phyloP scores from a whole-genome alignment of 2,888 invertebrate species.

The Anorthoa munda region DNA sequence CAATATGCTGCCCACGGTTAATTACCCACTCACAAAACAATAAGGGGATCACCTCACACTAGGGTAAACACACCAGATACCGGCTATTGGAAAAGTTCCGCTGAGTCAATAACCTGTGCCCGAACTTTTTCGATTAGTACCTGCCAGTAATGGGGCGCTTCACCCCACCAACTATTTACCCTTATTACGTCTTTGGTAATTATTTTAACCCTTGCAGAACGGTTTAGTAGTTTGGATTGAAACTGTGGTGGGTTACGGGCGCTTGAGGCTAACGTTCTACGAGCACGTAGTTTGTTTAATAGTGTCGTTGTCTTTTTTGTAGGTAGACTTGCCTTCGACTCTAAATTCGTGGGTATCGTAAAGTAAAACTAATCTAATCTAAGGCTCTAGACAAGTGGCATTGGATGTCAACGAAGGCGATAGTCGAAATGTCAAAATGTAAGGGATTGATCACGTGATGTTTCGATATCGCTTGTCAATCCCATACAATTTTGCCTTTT shows the following conservation, averaged over 20 bases:
- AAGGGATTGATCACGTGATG: too few relatives aligned
- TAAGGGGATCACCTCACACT: slow-evolving; percentile 63
- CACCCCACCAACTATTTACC: slow-evolving; percentile 71
- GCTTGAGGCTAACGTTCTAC: slow-evolving; percentile 1
- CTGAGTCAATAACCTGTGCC: slow-evolving; percentile 76
- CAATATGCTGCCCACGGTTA: slow-evolving; percentile 52
- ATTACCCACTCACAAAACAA: slow-evolving; percentile 66
- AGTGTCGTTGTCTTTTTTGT: neutral
- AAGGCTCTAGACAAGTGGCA: too few relatives aligned
- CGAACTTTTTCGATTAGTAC: slow-evolving; percentile 80
- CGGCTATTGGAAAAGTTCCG: slow-evolving; percentile 76
- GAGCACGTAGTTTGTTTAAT: neutral
- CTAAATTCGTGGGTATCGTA: neutral
- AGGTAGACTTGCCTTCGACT: neutral
- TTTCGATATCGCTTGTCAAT: too few relatives aligned
- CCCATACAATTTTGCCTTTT: too few relatives aligned
- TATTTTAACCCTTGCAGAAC: slow-evolving; percentile 65
- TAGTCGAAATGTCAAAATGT: too few relatives aligned
- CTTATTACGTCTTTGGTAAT: slow-evolving; percentile 69
- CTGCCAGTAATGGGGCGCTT: slow-evolving; percentile 74
- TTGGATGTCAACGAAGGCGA: too few relatives aligned
- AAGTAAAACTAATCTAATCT: too few relatives aligned
- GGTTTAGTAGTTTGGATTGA: slow-evolving; percentile 62
- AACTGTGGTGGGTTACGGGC: slow-evolving; percentile 42
- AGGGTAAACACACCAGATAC: slow-evolving; percentile 68